These are phyloP conservation scores for Brenthis daphne DNA, from an alignment of 2,888 invertebrate species.

Conservation along the genomic window DNA sequence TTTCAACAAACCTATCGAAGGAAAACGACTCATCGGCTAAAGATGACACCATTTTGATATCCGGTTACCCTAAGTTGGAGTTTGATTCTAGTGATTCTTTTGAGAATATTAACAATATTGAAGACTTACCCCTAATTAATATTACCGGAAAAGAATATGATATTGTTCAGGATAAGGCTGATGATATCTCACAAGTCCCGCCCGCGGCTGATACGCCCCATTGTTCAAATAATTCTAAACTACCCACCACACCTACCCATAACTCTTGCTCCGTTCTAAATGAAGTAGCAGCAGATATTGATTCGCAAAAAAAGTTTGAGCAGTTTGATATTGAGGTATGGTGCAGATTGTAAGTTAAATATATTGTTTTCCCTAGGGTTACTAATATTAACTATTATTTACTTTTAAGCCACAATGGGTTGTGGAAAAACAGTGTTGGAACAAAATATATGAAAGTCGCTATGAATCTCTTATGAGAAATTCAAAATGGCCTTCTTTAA, in stretches of 20 bases:
- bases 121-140: slow-evolving; percentile 18
- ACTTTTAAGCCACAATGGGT: slow-evolving; percentile 62
- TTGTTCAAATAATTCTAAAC: slow-evolving; percentile 49
- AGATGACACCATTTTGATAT: slow-evolving; percentile 50
- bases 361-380: background rate
- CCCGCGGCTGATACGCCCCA: slow-evolving; percentile 40
- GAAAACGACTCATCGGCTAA: slow-evolving; percentile 44
- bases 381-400: background rate
- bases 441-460: slow-evolving; percentile 63
- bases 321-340: slow-evolving; percentile 67
- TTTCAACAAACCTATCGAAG: slow-evolving; percentile 50
- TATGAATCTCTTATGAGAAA: slow-evolving; percentile 71
- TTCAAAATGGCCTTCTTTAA: slow-evolving; percentile 67
- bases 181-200: slow-evolving; percentile 54
- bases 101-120: slow-evolving; percentile 32
- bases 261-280: slow-evolving; percentile 51
- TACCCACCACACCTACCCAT: slow-evolving; percentile 24
- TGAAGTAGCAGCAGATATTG: slow-evolving; percentile 54
- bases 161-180: slow-evolving; percentile 51
- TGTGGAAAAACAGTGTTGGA: slow-evolving; percentile 61
- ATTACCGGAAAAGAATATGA: slow-evolving; percentile 37
- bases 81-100: slow-evolving; percentile 40
- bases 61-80: slow-evolving; percentile 38
- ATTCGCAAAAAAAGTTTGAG: slow-evolving; percentile 58
- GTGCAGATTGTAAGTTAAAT: background rate